Conservation (phyloP, 2,113 vertebrate genomes). For the Blennius ocellaris region DNA sequence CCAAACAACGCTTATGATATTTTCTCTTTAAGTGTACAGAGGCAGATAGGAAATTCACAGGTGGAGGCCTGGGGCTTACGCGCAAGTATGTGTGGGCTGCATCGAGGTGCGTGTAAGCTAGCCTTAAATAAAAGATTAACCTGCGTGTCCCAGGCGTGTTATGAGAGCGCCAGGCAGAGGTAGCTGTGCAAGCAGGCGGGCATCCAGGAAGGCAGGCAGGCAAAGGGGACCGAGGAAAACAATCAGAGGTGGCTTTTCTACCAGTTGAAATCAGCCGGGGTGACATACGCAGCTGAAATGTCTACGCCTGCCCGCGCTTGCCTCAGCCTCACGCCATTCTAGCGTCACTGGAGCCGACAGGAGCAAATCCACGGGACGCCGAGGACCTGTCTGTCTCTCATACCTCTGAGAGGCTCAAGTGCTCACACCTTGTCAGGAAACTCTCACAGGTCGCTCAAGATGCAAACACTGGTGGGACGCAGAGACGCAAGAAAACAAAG, state of each 20-base stretch:
- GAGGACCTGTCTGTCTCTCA: conserved; percentile 66
- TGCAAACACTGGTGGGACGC: conserved; percentile 16
- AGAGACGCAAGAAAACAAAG: conserved; percentile 26
- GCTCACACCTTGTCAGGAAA: conserved; percentile 73
- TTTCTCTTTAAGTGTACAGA: conserved; percentile 28
- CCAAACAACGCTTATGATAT: conserved; percentile 37
- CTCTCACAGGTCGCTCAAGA: conserved; percentile 40
- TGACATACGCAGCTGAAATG: conserved; percentile 70
- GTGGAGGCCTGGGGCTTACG: conserved; percentile 45
- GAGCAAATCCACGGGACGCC: conserved; percentile 56
- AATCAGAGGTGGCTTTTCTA: conserved; percentile 75
- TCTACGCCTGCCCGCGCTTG: conserved; percentile 52
- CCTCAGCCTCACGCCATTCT: conserved; percentile 60
- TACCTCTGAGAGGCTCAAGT: conserved; percentile 44
- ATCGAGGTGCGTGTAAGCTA: conserved; percentile 58
- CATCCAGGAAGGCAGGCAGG: conserved; percentile 35
- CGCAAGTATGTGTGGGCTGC: conserved; percentile 59
- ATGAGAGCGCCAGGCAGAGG: conserved; percentile 61
- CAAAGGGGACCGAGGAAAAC: conserved; percentile 65
- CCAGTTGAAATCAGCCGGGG: conserved; percentile 72
- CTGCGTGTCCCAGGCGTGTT: conserved; percentile 71
- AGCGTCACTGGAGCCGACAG: conserved; percentile 78
- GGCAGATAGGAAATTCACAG: conserved; percentile 39
- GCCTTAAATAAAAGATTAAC: conserved; percentile 82
- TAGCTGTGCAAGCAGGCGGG: conserved; percentile 42